Conservation (phyloP, 37 sponge, comb jelly and placozoan genomes). For the Tethya wilhelma region DNA sequence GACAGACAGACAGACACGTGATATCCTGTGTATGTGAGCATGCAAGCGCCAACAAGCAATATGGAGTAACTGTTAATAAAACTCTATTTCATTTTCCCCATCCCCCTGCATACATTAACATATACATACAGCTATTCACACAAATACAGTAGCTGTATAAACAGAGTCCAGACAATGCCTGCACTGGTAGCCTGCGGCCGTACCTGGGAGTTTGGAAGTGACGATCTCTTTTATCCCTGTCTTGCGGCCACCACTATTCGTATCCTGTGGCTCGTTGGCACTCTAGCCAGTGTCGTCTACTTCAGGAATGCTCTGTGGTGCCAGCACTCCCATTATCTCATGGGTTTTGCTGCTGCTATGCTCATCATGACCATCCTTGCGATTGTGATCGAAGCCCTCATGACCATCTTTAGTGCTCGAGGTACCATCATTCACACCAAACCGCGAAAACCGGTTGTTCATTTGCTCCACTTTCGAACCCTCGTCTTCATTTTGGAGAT, state of each 20-base stretch:
- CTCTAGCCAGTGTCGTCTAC: conserved; percentile 36
- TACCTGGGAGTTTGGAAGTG: conserved; percentile 81
- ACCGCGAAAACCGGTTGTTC: conserved; percentile 45
- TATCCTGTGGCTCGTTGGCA: conserved; percentile 29
- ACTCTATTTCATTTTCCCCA: too few species aligned
- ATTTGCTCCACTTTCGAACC: conserved; percentile 64
- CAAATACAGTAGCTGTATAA: too few species aligned
- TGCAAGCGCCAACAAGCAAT: too few species aligned
- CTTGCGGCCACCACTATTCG: conserved; percentile 23
- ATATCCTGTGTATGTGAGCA: too few species aligned
- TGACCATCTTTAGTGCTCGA: conserved; percentile 57
- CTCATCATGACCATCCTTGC: conserved; percentile 26
- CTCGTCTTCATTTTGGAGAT: conserved; percentile 46
- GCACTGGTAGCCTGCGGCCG: conserved; percentile 70
- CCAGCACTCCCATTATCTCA: conserved; percentile 31
- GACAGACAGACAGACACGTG: too few species aligned
- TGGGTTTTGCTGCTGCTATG: conserved; percentile 23
- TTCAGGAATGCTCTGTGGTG: conserved; percentile 50
- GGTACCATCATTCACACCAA: conserved; percentile 64
- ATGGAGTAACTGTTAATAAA: too few species aligned
- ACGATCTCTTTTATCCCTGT: conserved; percentile 79
- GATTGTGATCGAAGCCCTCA: conserved; percentile 37
- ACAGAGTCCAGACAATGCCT: conserved; percentile 78
- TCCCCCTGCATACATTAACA: background rate
- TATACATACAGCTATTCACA: too few species aligned